Evolutionary conservation across 2,888 invertebrate species (phyloP).

Genomic region (Cephus spinipes): DNA sequence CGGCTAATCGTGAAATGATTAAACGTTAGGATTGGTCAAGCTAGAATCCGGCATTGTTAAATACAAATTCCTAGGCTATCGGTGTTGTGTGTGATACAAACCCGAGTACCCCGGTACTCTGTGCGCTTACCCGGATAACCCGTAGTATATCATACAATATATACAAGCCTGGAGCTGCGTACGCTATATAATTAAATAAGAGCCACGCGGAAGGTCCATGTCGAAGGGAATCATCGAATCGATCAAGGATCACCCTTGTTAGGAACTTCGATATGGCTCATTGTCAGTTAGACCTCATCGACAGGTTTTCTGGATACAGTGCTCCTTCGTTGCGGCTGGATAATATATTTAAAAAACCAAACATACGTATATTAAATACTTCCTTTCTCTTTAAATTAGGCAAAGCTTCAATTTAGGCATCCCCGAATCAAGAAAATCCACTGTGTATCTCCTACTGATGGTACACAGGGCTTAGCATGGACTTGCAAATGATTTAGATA

Average conservation of each 20-base stretch:
- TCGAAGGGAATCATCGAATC: not conserved
- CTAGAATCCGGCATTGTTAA: slow-evolving; percentile 14
- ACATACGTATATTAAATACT: not conserved
- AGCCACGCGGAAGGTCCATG: not conserved
- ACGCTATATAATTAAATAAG: not conserved
- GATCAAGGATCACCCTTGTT: not conserved
- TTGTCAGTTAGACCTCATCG: not conserved
- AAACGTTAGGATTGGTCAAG: slow-evolving; percentile 33
- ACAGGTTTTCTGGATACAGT: not conserved
- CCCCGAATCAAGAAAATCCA: not conserved
- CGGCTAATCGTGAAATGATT: not conserved
- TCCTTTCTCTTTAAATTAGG: slow-evolving; percentile 12
- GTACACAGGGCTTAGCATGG: too few relatives aligned
- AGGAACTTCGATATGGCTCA: not conserved
- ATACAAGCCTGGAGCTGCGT: not conserved
- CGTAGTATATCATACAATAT: not conserved
- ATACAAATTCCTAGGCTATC: slow-evolving; percentile 39
- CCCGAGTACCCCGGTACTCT: not conserved
- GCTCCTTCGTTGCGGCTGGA: not conserved
- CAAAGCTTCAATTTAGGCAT: not conserved
- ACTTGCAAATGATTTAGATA: too few relatives aligned
- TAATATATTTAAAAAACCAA: not conserved
- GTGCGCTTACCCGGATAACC: not conserved
- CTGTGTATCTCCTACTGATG: too few relatives aligned
- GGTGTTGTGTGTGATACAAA: slow-evolving; percentile 25